Percentiles rank a stretch among this genome's conserved stretches.
Conservation (phyloP, 2,888 invertebrate species). For the Liopterus haemorrhoidalis region DNA sequence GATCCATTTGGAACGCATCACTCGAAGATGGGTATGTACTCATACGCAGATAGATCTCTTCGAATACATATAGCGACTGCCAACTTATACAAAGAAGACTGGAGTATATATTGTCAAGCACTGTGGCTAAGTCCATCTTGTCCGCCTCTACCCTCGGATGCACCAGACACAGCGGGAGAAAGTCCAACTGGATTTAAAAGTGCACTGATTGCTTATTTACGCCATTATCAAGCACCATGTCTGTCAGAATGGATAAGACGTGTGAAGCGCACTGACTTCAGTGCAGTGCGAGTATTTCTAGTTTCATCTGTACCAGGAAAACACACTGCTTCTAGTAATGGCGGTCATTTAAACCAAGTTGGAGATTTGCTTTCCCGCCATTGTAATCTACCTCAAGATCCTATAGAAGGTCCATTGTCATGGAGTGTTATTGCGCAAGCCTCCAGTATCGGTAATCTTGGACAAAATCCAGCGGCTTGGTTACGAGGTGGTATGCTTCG, state of each 20-base stretch:
- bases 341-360: constrained; percentile 52
- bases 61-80: constrained; percentile 86
- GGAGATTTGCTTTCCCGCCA: constrained; percentile 60
- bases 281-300: constrained; percentile 75
- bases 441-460: constrained; percentile 85
- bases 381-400: constrained; percentile 48
- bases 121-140: constrained; percentile 86
- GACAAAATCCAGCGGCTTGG: constrained; percentile 66
- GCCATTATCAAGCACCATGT: constrained; percentile 62
- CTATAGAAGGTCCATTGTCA: constrained; percentile 45
- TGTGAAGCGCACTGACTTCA: constrained; percentile 75
- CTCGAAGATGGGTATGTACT: constrained; percentile 86
- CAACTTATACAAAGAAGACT: constrained; percentile 85
- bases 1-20: constrained; percentile 83
- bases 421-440: constrained; percentile 81
- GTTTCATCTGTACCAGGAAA: constrained; percentile 82
- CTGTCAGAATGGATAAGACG: constrained; percentile 68
- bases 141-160: constrained; percentile 55
- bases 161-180: constrained; percentile 58
- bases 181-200: constrained; percentile 78
- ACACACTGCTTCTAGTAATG: constrained; percentile 46
- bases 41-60: constrained; percentile 74
- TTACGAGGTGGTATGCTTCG: constrained; percentile 68
- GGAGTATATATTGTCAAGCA: constrained; percentile 93
- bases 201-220: constrained; percentile 69